Base-by-base conservation (phyloP, 2,888 invertebrate species). In the Siphlonurus alternatus region DNA sequence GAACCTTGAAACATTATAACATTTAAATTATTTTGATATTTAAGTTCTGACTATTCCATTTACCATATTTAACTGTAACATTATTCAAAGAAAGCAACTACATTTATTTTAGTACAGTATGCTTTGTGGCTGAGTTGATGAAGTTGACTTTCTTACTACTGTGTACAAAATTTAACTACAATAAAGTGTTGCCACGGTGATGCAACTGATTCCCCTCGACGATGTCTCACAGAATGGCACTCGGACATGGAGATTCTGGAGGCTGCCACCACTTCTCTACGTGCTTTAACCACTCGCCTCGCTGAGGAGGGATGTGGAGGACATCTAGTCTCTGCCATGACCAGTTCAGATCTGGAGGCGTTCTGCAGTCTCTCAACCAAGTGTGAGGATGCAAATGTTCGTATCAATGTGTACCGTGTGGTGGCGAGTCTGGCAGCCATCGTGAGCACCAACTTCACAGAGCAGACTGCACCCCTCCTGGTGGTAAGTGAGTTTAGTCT, bases 231-330 rank as follows among this genome's bases (percentile, higher is more conserved):
- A 66, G 53, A 66, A 20, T 1, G 61, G 56, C n/a, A n/a, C 25
- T 63, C 51, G 22, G 69, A 73, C 53, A 62, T 63, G 22, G 69
- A 80, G 59, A 73, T 87, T 20, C 70, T 86, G 56, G 89, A 88
- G 72, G 85, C 88, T 0, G 81, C 84, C 1, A 87, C 87, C 0
- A 83, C 87, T 2, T 83, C 86, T 0, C 84, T 89, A 85, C 80
- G 88, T 69, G 85, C 88, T 7, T 20, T 56, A 7, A 20, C 56
- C n/a, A 56, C 56, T 56, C n/a, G 56, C n/a, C 22, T 56, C 15
- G 56, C 56, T 18, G 56, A 56, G 56, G 56, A 56, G 56, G 20
- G 20, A 5, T 20, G 56, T 56, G 56, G 56, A n/a, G 22, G 19
- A 10, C n/a, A 5, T 7, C 20, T 56, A 20, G 22, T 56, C 5